Evolutionary conservation across 2,113 vertebrate species (phyloP).

Genomic region (Pseudolaguvia tuberculata): DNA sequence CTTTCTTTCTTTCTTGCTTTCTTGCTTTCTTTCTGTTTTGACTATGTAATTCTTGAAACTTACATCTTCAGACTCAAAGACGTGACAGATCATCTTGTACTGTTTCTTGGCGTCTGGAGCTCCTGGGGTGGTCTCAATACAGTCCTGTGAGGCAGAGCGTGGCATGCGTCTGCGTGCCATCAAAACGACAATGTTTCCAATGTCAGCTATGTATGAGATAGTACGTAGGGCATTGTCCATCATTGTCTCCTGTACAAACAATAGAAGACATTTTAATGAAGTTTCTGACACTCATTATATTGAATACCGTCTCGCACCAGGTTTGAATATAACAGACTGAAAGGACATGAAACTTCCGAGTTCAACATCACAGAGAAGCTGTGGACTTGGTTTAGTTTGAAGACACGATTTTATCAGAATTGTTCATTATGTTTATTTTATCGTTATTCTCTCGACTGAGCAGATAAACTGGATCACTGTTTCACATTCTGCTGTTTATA

Average conservation of each 20-base stretch:
- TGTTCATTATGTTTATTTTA: not conserved
- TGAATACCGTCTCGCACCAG: not conserved
- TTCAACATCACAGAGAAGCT: not conserved
- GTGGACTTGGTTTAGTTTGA: not conserved
- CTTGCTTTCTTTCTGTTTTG: too few relatives aligned
- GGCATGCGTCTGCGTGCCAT: slow-evolving; percentile 96
- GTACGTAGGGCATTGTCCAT: slow-evolving; percentile 97
- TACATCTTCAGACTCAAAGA: slow-evolving; percentile 97
- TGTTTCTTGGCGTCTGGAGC: slow-evolving; percentile 92
- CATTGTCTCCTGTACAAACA: slow-evolving; percentile 82
- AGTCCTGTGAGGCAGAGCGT: slow-evolving; percentile 89
- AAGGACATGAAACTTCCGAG: not conserved
- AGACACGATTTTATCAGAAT: not conserved
- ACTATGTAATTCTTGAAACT: not conserved
- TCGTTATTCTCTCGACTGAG: not conserved
- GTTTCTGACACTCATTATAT: slow-evolving; percentile 4
- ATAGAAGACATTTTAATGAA: slow-evolving; percentile 17
- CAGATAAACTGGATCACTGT: not conserved
- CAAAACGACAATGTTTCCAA: slow-evolving; percentile 94
- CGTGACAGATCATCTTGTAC: slow-evolving; percentile 99
- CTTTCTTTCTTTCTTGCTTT: too few relatives aligned
- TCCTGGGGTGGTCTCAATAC: slow-evolving; percentile 89
- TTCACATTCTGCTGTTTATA: not conserved
- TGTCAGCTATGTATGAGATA: slow-evolving; percentile 96
- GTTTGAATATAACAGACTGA: not conserved